Conservation (phyloP, 1,140 invertebrate genomes). For the Zaprionus taronus region DNA sequence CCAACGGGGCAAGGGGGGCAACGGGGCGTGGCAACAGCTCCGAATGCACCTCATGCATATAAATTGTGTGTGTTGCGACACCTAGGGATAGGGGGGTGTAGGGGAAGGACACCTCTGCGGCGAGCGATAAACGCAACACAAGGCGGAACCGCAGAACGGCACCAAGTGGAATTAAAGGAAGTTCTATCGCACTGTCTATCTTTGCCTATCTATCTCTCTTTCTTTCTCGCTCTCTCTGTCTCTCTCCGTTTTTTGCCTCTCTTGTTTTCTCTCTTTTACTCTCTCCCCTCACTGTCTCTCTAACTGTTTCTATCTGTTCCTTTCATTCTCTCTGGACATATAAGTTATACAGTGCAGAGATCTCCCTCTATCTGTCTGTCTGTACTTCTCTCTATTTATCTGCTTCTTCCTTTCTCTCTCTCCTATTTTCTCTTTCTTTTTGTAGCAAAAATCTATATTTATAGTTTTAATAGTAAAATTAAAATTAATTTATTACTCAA, state of each 20-base stretch:
- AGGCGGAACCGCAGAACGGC: neutral
- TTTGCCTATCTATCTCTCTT: neutral
- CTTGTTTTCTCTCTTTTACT: neutral
- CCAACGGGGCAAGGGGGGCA: neutral
- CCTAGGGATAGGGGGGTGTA: neutral
- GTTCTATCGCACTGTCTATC: conserved; percentile 24
- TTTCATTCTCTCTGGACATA: neutral
- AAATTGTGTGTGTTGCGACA: conserved; percentile 34
- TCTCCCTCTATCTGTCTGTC: neutral
- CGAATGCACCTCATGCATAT: conserved; percentile 35
- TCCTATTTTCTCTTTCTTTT: neutral
- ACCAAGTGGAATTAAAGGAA: conserved; percentile 50
- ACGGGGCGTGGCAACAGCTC: conserved; percentile 34
- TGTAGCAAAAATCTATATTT: too few relatives aligned
- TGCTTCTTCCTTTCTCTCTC: neutral
- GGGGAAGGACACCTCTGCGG: neutral
- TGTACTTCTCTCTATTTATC: neutral
- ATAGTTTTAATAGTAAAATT: too few relatives aligned
- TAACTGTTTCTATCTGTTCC: neutral
- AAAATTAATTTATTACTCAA: too few relatives aligned
- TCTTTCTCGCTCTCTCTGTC: conserved; percentile 3
- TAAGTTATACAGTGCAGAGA: too few relatives aligned
- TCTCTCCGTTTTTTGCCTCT: neutral
- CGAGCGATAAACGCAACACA: neutral
- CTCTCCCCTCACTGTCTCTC: neutral